phyloP scores from a whole-genome alignment of 2,888 invertebrate species.

The Harpagoxenus sublaevis region DNA sequence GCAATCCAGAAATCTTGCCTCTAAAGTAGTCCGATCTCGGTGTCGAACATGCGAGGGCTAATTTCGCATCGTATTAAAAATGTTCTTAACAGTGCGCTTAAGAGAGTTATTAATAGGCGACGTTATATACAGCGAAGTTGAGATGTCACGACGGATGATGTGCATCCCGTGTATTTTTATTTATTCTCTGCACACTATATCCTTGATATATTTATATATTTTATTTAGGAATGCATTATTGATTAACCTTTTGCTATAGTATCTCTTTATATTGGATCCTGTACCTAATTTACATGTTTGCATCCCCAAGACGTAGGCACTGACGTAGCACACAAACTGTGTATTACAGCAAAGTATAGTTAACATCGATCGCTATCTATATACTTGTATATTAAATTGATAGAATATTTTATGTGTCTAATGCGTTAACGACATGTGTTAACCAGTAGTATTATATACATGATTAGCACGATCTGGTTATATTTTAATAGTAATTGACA shows the following conservation, averaged over 20 bases:
- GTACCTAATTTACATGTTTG: conserved; percentile 32
- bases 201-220: background rate
- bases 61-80: conserved; percentile 15
- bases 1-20: conserved; percentile 34
- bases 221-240: background rate
- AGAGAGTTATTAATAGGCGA: background rate
- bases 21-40: background rate
- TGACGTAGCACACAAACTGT: background rate
- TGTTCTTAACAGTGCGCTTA: background rate
- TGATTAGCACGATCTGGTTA: conserved; percentile 16
- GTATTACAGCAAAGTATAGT: background rate
- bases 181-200: background rate
- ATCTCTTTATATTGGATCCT: conserved; percentile 11
- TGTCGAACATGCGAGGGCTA: background rate
- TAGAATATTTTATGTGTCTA: conserved; percentile 11
- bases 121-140: background rate
- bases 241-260: background rate
- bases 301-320: conserved; percentile 8
- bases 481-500: conserved; percentile 30
- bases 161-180: background rate
- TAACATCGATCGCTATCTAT: conserved; percentile 9
- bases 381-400: conserved; percentile 19
- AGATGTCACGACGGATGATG: conserved; percentile 1
- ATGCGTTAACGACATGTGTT: conserved; percentile 39
- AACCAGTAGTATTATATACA: conserved; percentile 17